A percentile compares a stretch with the other conserved stretches of the same genome.
phyloP scores from a whole-genome alignment of 2,888 invertebrate species.

The Carabus problematicus region DNA sequence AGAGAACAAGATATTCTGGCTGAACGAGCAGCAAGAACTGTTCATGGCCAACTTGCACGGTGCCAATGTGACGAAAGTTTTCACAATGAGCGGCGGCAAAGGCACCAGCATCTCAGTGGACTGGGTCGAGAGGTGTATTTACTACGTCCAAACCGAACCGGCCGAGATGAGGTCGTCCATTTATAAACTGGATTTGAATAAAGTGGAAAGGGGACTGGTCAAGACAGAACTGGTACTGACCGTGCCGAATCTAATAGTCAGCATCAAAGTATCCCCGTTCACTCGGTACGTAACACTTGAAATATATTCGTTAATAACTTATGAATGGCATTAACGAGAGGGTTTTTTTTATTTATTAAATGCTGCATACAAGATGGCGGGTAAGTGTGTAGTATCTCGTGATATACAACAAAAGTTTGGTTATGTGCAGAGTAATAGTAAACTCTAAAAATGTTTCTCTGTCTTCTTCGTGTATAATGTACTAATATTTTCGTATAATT shows the following conservation, averaged over 20 bases:
- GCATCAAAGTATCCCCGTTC: constrained; percentile 78
- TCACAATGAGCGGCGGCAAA: constrained; percentile 64
- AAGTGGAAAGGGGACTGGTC: constrained; percentile 64
- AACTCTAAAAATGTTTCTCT: too few relatives aligned
- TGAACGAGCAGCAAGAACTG: constrained; percentile 77
- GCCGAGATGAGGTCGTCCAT: constrained; percentile 61
- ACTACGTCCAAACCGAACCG: constrained; percentile 74
- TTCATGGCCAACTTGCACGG: constrained; percentile 64
- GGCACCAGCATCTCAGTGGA: constrained; percentile 78
- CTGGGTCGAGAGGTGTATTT: constrained; percentile 86
- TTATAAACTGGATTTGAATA: constrained; percentile 72
- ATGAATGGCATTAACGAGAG: not conserved
- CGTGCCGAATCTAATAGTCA: constrained; percentile 66
- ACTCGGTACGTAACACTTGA: constrained; percentile 63
- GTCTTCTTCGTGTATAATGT: too few relatives aligned
- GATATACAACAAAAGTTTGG: too few relatives aligned
- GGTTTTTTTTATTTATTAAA: not conserved
- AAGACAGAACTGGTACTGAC: constrained; percentile 63
- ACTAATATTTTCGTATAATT: too few relatives aligned
- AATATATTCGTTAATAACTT: too few relatives aligned
- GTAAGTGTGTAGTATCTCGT: not conserved
- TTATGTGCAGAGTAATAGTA: too few relatives aligned
- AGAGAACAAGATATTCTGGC: constrained; percentile 82
- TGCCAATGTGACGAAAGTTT: constrained; percentile 63
- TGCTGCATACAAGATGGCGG: constrained; percentile 18